A percentile compares a stretch with the other conserved stretches of the same genome.
phyloP scores from a whole-genome alignment of 2,888 invertebrate genomes.

The Drosophila multiciliata region DNA sequence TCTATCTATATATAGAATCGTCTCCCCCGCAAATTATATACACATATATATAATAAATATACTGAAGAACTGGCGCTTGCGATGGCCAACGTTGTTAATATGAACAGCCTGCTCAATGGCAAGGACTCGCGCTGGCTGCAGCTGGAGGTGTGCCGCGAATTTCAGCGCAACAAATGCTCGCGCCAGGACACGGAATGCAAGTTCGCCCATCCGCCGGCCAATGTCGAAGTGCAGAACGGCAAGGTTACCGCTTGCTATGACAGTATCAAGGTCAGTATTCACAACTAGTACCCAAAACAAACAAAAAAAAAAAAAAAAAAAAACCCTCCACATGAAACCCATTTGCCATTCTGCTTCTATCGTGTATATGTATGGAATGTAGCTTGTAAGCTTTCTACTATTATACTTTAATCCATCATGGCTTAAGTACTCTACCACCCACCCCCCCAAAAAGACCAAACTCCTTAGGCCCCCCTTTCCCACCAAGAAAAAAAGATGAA shows the following conservation, averaged over 20 bases:
- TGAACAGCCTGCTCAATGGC: conserved; percentile 98
- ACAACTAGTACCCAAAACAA: background rate
- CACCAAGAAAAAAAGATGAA: background rate
- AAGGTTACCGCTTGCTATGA: conserved; percentile 99
- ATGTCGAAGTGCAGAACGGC: conserved; percentile 99
- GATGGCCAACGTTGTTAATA: conserved; percentile 96
- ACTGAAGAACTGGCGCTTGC: conserved; percentile 54
- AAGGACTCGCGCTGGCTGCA: conserved; percentile 99
- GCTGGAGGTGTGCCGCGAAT: conserved; percentile 99
- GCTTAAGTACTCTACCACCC: conserved; percentile 44
- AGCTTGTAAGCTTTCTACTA: conserved; percentile 68
- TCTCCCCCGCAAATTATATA: conserved; percentile 45
- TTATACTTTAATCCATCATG: conserved; percentile 51
- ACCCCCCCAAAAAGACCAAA: conserved; percentile 1
- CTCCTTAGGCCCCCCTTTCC: conserved; percentile 1
- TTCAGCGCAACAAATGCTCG: conserved; percentile 99
- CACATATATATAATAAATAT: conserved; percentile 32
- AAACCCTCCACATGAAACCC: conserved; percentile 20
- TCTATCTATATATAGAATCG: conserved; percentile 27
- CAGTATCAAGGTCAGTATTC: conserved; percentile 97
- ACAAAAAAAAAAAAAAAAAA: background rate
- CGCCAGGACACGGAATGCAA: conserved; percentile 99
- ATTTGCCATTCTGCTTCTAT: conserved; percentile 59
- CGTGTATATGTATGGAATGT: conserved; percentile 56
- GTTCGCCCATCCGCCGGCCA: conserved; percentile 99